Conservation (phyloP, 2,797 vertebrate genomes). For the Lemur catta region DNA sequence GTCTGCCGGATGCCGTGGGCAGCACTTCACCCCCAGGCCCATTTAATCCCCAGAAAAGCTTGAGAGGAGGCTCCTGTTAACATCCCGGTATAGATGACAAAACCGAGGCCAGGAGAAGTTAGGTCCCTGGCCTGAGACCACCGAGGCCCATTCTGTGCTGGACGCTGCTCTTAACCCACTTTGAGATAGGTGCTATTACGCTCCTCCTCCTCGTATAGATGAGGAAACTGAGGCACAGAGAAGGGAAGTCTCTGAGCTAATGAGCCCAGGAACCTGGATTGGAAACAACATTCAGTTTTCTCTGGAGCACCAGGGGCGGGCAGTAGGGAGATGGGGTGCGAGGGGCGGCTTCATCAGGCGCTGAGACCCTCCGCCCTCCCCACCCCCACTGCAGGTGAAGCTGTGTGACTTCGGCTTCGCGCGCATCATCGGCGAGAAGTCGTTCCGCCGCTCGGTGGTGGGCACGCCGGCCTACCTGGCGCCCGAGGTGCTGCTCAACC, state of each 20-base stretch:
- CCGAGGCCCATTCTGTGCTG: neutral
- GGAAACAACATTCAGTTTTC: neutral
- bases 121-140: neutral
- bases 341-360: neutral
- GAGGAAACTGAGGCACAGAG: neutral
- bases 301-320: neutral
- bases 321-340: too few relatives aligned
- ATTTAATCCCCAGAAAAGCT: neutral
- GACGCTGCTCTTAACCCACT: neutral
- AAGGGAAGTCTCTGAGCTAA: neutral
- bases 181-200: neutral
- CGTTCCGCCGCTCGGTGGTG: conserved; percentile 94
- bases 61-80: neutral
- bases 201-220: neutral
- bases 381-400: conserved; percentile 87
- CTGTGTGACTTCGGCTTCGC: conserved; percentile 96
- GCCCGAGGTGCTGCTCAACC: conserved; percentile 93
- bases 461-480: conserved; percentile 94
- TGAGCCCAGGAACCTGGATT: neutral
- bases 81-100: neutral
- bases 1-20: neutral
- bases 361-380: neutral
- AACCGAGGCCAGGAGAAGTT: neutral
- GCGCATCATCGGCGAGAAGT: conserved; percentile 95
- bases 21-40: neutral